Conservation (phyloP, 2,888 invertebrate species). For the Anodontia alba region DNA sequence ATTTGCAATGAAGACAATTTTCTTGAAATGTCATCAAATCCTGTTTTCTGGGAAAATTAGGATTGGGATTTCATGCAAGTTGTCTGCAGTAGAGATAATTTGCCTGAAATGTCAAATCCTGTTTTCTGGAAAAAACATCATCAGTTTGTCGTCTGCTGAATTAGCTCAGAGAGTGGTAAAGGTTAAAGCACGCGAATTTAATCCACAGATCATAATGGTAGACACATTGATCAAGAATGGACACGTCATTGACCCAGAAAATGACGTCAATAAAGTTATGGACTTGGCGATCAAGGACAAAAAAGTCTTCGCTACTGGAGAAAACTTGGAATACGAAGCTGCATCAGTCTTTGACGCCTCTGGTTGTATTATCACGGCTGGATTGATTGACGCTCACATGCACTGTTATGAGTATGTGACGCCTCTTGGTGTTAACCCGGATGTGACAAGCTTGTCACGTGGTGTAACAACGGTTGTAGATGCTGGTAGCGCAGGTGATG, state of each 20-base stretch:
- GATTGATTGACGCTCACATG: conserved; percentile 80
- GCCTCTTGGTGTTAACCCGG: conserved; percentile 80
- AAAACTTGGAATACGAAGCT: conserved; percentile 47
- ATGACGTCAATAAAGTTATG: conserved; percentile 60
- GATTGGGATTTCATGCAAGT: too few relatives aligned
- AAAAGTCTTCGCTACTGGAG: conserved; percentile 51
- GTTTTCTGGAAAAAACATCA: too few relatives aligned
- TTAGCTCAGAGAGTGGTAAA: too few relatives aligned
- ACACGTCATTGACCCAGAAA: conserved; percentile 78
- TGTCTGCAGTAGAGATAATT: too few relatives aligned
- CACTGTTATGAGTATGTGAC: conserved; percentile 80
- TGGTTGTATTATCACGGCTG: conserved; percentile 78
- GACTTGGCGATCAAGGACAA: conserved; percentile 68
- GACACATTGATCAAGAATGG: conserved; percentile 70
- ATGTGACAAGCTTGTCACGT: conserved; percentile 72
- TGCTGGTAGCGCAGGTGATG: conserved; percentile 81
- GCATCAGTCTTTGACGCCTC: conserved; percentile 69
- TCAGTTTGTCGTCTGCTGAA: too few relatives aligned
- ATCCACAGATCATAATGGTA: conserved; percentile 30
- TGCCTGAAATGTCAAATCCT: too few relatives aligned
- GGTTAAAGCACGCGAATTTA: too few relatives aligned
- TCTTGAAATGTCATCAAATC: too few relatives aligned
- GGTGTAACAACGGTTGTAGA: conserved; percentile 80
- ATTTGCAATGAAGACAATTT: too few relatives aligned
- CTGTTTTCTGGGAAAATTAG: too few relatives aligned